Percentiles rank a stretch among this genome's conserved stretches.
Evolutionary conservation across 2,113 vertebrate species (phyloP).

Genomic region (Symphodus melops): DNA sequence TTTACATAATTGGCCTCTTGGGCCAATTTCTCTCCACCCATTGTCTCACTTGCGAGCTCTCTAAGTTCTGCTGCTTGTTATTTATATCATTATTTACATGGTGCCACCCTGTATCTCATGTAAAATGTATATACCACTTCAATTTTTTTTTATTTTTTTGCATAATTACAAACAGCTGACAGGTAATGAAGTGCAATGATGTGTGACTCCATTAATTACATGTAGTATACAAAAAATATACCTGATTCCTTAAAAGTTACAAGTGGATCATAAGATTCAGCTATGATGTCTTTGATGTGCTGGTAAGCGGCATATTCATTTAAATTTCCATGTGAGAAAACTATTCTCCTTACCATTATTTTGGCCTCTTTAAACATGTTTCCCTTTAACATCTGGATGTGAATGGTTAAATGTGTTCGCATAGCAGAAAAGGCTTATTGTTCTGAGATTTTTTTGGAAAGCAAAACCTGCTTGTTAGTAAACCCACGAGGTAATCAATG

Average conservation of each 20-base stretch:
- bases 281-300: background rate
- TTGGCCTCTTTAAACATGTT: background rate
- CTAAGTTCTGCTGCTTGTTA: too few species aligned
- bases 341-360: background rate
- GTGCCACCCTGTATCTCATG: too few species aligned
- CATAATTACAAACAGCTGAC: background rate
- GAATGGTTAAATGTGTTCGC: constrained; percentile 6
- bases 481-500: constrained; percentile 66
- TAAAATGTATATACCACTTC: too few species aligned
- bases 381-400: background rate
- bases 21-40: too few species aligned
- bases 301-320: background rate
- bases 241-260: background rate
- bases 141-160: background rate
- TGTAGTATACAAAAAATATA: background rate
- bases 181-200: background rate
- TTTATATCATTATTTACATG: too few species aligned
- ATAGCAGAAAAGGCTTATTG: constrained; percentile 9
- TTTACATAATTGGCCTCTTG: too few species aligned
- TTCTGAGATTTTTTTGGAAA: constrained; percentile 31
- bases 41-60: too few species aligned
- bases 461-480: constrained; percentile 42
- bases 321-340: background rate
- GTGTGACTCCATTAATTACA: background rate
- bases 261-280: background rate